A percentile compares a stretch with the other conserved stretches of the same genome.
phyloP scores from a whole-genome alignment of 2,113 vertebrate species.

The Cavia porcellus region DNA sequence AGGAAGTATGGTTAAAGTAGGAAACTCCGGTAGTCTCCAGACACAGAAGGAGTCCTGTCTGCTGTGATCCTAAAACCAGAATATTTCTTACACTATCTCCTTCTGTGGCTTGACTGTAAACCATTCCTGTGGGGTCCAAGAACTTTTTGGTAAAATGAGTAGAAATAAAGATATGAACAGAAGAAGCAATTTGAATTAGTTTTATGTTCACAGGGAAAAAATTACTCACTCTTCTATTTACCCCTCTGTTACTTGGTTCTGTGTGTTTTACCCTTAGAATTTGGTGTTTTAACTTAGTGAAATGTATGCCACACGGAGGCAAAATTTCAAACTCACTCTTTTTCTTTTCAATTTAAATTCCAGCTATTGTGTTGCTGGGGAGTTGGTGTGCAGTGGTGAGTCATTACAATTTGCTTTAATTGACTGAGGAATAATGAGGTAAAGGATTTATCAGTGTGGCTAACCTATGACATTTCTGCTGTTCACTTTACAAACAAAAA shows the following conservation, averaged over 20 bases:
- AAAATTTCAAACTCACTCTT: neutral
- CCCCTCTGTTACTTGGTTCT: neutral
- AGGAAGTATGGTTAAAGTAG: neutral
- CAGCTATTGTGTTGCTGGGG: slow-evolving; percentile 78
- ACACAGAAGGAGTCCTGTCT: neutral
- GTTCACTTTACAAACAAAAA: neutral
- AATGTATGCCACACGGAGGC: neutral
- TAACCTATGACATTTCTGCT: neutral
- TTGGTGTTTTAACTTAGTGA: neutral
- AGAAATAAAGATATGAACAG: neutral
- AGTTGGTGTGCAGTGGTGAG: slow-evolving; percentile 80
- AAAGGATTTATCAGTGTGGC: neutral
- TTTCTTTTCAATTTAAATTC: slow-evolving; percentile 41
- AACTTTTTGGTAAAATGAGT: neutral
- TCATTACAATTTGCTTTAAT: neutral
- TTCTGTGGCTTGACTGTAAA: neutral
- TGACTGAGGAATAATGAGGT: neutral
- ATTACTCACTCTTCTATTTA: neutral
- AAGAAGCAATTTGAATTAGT: neutral
- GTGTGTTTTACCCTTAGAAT: neutral
- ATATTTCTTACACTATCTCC: neutral
- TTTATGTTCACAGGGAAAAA: neutral
- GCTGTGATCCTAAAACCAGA: neutral
- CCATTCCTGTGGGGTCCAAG: neutral
- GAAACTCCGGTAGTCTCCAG: neutral